These are phyloP conservation scores for Notamacropus eugenii DNA, from an alignment of 2,797 vertebrate species.

Conservation along the genomic window DNA sequence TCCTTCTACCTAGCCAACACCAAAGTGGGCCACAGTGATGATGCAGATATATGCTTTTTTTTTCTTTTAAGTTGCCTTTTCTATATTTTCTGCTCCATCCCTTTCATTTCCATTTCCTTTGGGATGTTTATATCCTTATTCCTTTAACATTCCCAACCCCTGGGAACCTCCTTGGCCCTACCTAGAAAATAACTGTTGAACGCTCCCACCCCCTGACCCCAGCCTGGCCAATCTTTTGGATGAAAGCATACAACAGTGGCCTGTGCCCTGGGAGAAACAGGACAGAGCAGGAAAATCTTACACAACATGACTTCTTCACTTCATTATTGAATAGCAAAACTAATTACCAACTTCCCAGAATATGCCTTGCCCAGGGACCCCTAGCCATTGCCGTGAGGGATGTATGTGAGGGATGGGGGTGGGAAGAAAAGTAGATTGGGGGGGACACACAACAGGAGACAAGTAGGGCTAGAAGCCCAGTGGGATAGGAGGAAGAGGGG, in stretches of 20 bases:
- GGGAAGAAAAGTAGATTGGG: background rate
- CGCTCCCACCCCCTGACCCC: background rate
- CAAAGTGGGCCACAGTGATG: background rate
- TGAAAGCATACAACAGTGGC: background rate
- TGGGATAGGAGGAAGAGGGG: background rate
- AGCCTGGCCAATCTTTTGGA: background rate
- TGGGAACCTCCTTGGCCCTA: background rate
- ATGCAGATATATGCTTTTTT: background rate
- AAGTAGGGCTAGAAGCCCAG: background rate
- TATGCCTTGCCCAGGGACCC: background rate
- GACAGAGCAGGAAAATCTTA: constrained; percentile 14
- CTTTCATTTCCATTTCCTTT: background rate
- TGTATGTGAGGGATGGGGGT: background rate
- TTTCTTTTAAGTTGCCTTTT: background rate
- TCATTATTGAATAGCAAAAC: background rate
- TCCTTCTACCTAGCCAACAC: background rate
- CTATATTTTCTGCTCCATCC: background rate
- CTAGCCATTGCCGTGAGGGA: background rate
- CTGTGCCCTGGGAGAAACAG: background rate
- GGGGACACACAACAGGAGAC: background rate
- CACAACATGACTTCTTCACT: background rate
- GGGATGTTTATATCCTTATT: background rate
- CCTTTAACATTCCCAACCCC: background rate
- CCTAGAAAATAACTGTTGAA: background rate
- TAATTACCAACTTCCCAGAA: constrained; percentile 38